phyloP scores from a whole-genome alignment of 2,797 vertebrate genomes.

The Odontamblyopus rebecca region DNA sequence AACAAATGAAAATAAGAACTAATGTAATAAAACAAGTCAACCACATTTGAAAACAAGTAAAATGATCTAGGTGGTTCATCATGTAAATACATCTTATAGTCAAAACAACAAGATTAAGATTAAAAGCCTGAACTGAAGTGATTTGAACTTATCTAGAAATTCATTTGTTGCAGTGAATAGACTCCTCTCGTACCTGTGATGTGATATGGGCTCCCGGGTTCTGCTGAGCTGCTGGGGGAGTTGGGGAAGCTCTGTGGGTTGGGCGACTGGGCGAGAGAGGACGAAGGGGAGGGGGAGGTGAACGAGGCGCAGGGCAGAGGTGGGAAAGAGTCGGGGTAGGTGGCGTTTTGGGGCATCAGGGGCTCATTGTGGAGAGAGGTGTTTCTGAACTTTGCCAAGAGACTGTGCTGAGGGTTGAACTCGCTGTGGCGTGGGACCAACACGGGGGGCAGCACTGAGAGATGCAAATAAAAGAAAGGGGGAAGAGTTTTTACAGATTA shows the following conservation, averaged over 20 bases:
- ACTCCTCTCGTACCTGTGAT: conserved; percentile 79
- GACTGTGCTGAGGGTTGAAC: conserved; percentile 96
- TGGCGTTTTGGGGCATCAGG: conserved; percentile 95
- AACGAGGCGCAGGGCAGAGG: conserved; percentile 82
- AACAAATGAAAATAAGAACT: neutral
- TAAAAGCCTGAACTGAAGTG: no score
- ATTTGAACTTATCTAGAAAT: no score
- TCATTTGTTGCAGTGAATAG: no score
- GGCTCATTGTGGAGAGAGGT: conserved; percentile 92
- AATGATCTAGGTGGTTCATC: neutral
- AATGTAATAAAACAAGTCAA: neutral
- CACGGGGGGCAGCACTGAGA: conserved; percentile 91
- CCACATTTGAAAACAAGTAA: neutral
- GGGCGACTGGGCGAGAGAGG: conserved; percentile 82
- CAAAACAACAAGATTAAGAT: no score
- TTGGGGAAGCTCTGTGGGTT: conserved; percentile 84
- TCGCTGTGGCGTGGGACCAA: conserved; percentile 96
- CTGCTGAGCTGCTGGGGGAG: conserved; percentile 87
- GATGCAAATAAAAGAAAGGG: neutral
- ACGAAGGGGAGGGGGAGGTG: conserved; percentile 79
- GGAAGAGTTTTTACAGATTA: conserved; percentile 26
- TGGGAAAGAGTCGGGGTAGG: conserved; percentile 93
- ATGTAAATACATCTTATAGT: no score
- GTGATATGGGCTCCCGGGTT: conserved; percentile 89
- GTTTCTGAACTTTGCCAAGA: conserved; percentile 93